Conservation (phyloP, 1,140 invertebrate species). For the Brachionus paranguensis region DNA sequence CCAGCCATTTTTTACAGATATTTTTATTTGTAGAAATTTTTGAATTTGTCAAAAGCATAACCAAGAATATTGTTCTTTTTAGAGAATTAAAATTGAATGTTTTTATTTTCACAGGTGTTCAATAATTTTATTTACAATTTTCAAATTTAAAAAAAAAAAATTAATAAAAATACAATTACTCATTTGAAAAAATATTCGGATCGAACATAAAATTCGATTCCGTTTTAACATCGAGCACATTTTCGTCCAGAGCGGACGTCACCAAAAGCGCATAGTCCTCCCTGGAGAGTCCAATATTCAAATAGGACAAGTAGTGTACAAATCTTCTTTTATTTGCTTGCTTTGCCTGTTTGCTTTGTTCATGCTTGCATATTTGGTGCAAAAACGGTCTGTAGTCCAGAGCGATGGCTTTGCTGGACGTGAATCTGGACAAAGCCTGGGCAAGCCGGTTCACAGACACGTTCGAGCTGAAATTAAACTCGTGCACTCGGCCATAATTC, state of each 20-base stretch:
- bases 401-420: not conserved
- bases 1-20: too few species aligned
- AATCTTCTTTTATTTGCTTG: not conserved
- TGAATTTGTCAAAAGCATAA: too few species aligned
- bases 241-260: not conserved
- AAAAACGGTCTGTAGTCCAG: conserved; percentile 26
- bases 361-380: not conserved
- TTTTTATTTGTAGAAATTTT: too few species aligned
- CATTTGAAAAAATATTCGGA: conserved; percentile 10
- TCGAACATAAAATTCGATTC: not conserved
- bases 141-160: not conserved
- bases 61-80: too few species aligned
- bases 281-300: not conserved
- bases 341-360: not conserved
- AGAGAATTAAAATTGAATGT: too few species aligned
- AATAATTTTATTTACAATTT: conserved; percentile 13
- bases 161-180: not conserved
- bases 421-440: not conserved
- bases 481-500: not conserved
- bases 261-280: conserved; percentile 10
- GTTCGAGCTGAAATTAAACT: not conserved
- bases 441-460: not conserved
- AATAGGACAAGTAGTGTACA: not conserved
- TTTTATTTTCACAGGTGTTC: not conserved
- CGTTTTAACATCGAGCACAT: not conserved